Evolutionary conservation across 2,888 invertebrate species (phyloP).

Genomic region (Cancer borealis): DNA sequence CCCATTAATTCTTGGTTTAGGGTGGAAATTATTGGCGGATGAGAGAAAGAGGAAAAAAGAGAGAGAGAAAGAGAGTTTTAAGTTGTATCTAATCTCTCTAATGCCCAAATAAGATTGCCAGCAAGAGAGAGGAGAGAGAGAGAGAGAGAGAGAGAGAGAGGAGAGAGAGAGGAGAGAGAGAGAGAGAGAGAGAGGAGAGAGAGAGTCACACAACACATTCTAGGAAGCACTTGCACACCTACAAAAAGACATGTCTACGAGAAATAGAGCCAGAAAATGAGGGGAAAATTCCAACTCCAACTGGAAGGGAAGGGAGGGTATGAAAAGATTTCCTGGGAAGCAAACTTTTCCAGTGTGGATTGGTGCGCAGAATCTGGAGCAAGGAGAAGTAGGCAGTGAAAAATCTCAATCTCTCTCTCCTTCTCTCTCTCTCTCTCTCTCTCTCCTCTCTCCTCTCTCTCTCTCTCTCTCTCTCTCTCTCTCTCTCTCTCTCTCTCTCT

Average conservation of each 20-base stretch:
- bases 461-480: too few species aligned
- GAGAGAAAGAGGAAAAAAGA: neutral
- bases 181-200: neutral
- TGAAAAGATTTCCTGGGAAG: neutral
- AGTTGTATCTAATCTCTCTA: too few species aligned
- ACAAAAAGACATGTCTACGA: too few species aligned
- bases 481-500: too few species aligned
- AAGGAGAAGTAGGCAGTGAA: neutral
- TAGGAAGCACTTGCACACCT: too few species aligned
- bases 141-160: conserved; percentile 7
- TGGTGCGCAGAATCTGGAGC: neutral
- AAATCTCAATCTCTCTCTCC: neutral
- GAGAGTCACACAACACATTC: neutral
- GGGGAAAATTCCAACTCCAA: too few species aligned
- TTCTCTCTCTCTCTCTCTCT: too few species aligned
- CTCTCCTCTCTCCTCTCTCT: too few species aligned
- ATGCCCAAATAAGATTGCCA: neutral
- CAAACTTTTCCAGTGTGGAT: neutral
- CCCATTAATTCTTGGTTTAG: neutral
- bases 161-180: neutral
- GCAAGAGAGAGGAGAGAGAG: neutral
- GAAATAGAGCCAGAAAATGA: too few species aligned
- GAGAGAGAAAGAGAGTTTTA: neutral
- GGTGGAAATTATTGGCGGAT: neutral
- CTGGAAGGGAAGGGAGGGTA: neutral